These are phyloP conservation scores for Plutomurus gul DNA, from an alignment of 1,140 invertebrate species.

Conservation along the genomic window DNA sequence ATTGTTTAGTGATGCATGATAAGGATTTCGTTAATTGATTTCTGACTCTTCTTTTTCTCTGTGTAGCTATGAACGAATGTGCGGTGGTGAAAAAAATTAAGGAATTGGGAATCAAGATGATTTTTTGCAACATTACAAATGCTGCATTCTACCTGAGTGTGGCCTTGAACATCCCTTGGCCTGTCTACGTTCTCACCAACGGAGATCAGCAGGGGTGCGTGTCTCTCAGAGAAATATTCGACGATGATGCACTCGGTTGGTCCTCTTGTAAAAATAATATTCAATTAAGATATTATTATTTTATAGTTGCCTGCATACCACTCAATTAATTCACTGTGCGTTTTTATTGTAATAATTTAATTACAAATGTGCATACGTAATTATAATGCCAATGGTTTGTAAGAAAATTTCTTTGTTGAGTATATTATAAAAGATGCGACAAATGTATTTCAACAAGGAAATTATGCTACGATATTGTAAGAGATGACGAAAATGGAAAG, in stretches of 20 bases:
- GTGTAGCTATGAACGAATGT: not conserved
- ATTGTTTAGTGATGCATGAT: too few species aligned
- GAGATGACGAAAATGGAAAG: too few species aligned
- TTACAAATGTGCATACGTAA: too few species aligned
- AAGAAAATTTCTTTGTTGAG: too few species aligned
- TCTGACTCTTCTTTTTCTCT: too few species aligned
- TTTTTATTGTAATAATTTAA: too few species aligned
- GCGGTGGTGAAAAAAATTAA: not conserved
- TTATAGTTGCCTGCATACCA: not conserved
- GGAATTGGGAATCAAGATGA: slow-evolving; percentile 2
- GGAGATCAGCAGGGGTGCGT: not conserved
- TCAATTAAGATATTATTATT: not conserved
- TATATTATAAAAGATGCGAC: too few species aligned
- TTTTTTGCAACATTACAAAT: slow-evolving; percentile 23
- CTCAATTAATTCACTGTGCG: not conserved
- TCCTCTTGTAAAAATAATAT: too few species aligned
- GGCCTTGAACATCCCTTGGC: not conserved
- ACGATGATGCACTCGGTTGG: slow-evolving; percentile 17
- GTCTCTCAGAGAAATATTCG: not conserved
- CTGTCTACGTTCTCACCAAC: not conserved
- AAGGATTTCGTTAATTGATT: too few species aligned
- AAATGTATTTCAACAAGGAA: too few species aligned
- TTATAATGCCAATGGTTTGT: too few species aligned
- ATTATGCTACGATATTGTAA: too few species aligned
- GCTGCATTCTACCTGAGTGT: slow-evolving; percentile 16